Base-by-base conservation (phyloP, 2,797 vertebrate genomes). In the Hapalemur alaotrensis region DNA sequence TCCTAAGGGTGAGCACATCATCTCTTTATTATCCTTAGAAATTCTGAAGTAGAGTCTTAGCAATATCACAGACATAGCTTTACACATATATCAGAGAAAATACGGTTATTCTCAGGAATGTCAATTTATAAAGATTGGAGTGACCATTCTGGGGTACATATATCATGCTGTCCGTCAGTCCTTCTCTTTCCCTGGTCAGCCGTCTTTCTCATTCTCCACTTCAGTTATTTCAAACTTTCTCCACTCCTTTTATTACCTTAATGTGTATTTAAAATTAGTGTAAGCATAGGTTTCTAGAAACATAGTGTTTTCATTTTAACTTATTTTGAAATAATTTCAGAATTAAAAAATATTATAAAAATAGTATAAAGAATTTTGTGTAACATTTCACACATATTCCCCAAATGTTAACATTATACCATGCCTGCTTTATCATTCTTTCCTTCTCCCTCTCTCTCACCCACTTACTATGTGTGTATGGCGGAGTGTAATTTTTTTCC, bases 321-420 rank as follows among this genome's bases (percentile, higher is more conserved):
- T 79, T 89, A 63, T 85, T 81, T 65, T 95, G 75, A 70, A 88
- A 92, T 94, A 73, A 94, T 81, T 93, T 95, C 18, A 95, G 17
- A 82, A n/a, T 78, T 91, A 14, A 1, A 81, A 50, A 83, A 82
- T 85, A 5, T 95, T 81, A 4, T 22, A 88, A 79, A 86, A 79
- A 69, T 50, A 63, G 22, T 76, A 75, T 9, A n/a, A 88, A 50
- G 57, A 46, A 78, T 81, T 96, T 84, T 86, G 11, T 83, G 12
- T 87, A 80, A 75, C 23, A 43, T 72, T 84, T 84, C 9, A 80
- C 18, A 10, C 54, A 67, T 2, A 89, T 85, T 84, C 20, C 46
- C 23, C 18, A 80, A 38, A 65, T 28, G 23, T 72, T 93, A 92
- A 82, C 41, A 82, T 92, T 93, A 84, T 86, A 82, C 43, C 30